Conservation (phyloP, 2,113 vertebrate species). For the Gymnogyps californianus region DNA sequence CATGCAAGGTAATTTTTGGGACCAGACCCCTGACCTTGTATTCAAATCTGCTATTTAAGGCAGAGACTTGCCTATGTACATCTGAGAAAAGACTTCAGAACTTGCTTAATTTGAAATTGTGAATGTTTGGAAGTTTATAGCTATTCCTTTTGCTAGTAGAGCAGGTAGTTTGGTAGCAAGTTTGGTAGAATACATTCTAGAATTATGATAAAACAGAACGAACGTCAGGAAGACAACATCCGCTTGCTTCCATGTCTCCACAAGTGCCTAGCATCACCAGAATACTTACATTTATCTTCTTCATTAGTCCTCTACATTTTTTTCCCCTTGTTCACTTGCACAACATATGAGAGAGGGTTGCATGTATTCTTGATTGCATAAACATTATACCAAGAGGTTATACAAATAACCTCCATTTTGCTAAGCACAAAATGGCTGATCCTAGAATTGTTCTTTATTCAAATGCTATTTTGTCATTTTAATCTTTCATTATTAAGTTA, state of each 20-base stretch:
- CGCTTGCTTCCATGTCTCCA: background rate
- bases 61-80: background rate
- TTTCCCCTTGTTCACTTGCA: background rate
- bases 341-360: background rate
- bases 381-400: background rate
- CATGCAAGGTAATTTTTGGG: background rate
- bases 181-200: background rate
- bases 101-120: background rate
- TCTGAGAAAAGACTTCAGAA: background rate
- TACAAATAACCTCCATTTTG: background rate
- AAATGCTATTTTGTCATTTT: background rate
- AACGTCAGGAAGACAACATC: background rate
- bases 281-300: background rate
- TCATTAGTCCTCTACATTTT: background rate
- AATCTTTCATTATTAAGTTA: background rate
- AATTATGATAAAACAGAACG: background rate
- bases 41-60: background rate
- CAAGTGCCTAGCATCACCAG: background rate
- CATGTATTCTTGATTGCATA: slow-evolving; percentile 6
- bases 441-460: background rate
- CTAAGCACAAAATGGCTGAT: background rate
- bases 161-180: background rate
- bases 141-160: background rate
- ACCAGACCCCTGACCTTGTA: background rate
- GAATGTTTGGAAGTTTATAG: background rate